Evolutionary conservation across 92 coral and sea anemone species (phyloP).

Genomic region (Umimayanthus chanpuru): DNA sequence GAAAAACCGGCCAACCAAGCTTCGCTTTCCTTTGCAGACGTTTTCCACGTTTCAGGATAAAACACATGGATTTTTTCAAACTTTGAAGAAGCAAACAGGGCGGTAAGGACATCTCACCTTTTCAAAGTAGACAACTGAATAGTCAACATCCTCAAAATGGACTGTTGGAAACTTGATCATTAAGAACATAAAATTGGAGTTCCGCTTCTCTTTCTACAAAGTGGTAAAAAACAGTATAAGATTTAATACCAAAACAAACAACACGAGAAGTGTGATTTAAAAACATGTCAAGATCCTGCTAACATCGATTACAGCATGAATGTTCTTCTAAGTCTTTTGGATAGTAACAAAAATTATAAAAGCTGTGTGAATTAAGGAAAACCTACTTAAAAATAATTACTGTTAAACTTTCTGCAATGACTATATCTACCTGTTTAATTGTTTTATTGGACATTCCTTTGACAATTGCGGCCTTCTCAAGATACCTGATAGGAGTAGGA

Average conservation of each 20-base stretch:
- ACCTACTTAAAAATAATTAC: background rate
- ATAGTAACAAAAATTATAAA: background rate
- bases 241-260: background rate
- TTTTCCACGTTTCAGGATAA: too few species aligned
- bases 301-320: background rate
- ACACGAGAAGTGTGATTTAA: background rate
- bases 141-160: constrained; percentile 79
- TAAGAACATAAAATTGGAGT: constrained; percentile 94
- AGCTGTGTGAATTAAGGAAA: background rate
- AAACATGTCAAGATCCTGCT: background rate
- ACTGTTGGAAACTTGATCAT: constrained; percentile 95
- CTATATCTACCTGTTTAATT: background rate
- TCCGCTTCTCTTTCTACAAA: constrained; percentile 88
- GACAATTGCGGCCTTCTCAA: too few species aligned
- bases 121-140: constrained; percentile 91
- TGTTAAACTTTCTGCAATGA: background rate
- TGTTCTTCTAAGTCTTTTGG: background rate
- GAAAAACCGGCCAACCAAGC: too few species aligned
- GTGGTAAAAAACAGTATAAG: background rate
- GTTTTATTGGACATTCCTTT: too few species aligned
- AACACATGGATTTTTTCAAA: background rate
- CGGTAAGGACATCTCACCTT: constrained; percentile 62
- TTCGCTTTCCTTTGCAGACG: too few species aligned
- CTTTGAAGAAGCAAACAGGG: background rate
- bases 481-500: too few species aligned